Base-by-base conservation (phyloP, 2,113 vertebrate species). In the Aleadryas rufinucha region DNA sequence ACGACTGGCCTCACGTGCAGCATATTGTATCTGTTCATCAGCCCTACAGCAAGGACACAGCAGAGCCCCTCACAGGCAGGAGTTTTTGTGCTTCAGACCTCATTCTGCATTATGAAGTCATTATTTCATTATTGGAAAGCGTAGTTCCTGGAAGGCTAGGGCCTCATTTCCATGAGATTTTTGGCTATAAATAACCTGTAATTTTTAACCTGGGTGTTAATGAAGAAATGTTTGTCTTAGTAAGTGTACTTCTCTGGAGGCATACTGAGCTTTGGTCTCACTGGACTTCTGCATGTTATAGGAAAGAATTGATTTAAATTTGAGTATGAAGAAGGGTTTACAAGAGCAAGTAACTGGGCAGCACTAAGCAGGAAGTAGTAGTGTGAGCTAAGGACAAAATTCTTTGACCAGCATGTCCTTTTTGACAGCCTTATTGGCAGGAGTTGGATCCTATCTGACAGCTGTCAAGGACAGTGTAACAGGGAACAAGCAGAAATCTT, bases 1-100 rank as follows among this genome's bases (percentile, higher is more conserved):
- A 4, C 0, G 1, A 22, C 7, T 59, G 49, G 18, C 66, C 28
- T 47, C 60, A 13, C 0, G 0, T 30, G 11, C 11, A 49, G 3
- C 4, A 0, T 8, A 4, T 11, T n/a, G 9, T 35, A 13, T 44
- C 27, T 69, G 27, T 31, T 65, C n/a, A n/a, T 49, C 68, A 81
- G 7, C 50, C 41, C 49, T 39, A 10, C 22, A 66, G 24, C 28
- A 31, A 7, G 21, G 28, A 35, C 39, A 44, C 14, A 39, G 77
- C 21, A 44, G 18, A 90, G 31, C 65, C 52, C 42, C 47, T n/a
- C 30, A 3, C 0, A 8, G 56, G n/a, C 35, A 30, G 33, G 60
- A 56, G 19, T 0, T n/a, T 70, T 72, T 61, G 45, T 50, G 20
- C 39, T 78, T 82, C 50, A 64, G 21, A n/a, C 19, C 65, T 75